Evolutionary conservation across 2,113 vertebrate genomes (phyloP).

Genomic region (Ceyx margarethae): DNA sequence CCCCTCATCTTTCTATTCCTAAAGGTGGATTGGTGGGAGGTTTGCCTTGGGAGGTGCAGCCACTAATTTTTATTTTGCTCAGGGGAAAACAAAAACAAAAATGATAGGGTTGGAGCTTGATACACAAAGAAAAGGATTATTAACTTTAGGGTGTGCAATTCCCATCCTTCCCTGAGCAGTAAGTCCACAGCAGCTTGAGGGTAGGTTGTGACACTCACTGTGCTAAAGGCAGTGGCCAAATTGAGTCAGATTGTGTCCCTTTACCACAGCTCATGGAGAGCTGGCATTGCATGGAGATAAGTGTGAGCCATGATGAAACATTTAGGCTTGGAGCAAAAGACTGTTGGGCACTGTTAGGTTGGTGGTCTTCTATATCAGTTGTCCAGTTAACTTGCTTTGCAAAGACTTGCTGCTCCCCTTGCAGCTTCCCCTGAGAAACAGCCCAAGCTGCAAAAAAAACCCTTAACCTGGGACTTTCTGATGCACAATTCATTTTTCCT

Average conservation of each 20-base stretch:
- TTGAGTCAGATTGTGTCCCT: not conserved
- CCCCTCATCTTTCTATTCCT: not conserved
- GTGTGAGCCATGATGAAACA: rapidly evolving
- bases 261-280: not conserved
- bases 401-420: not conserved
- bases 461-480: not conserved
- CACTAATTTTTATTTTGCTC: not conserved
- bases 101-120: rapidly evolving
- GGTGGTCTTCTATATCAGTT: rapidly evolving
- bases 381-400: not conserved
- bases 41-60: not conserved
- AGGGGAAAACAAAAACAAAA: not conserved
- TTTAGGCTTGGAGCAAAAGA: not conserved
- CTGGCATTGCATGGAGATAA: not conserved
- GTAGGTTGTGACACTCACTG: not conserved
- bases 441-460: not conserved
- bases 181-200: not conserved
- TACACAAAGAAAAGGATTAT: not conserved
- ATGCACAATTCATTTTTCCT: not conserved
- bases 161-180: not conserved
- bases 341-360: too few relatives aligned
- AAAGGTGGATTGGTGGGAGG: not conserved
- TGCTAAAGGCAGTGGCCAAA: not conserved
- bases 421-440: not conserved
- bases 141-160: not conserved